Conservation (phyloP, 2,797 vertebrate species). For the Buceros bicornis region DNA sequence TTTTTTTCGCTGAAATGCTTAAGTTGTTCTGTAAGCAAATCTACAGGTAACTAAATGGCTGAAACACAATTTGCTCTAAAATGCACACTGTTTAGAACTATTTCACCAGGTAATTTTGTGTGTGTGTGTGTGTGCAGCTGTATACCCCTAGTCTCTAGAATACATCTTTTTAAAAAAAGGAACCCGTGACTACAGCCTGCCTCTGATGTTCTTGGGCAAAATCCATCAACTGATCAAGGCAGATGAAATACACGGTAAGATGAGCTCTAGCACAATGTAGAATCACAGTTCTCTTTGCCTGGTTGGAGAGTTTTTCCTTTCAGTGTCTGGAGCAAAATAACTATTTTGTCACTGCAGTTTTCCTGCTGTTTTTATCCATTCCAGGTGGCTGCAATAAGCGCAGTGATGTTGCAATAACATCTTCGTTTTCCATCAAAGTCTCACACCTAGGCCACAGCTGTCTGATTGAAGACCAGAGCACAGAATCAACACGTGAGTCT, state of each 20-base stretch:
- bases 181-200: not conserved
- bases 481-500: not conserved
- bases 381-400: not conserved
- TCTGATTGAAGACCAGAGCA: not conserved
- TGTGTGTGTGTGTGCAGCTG: not conserved
- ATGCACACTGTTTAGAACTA: not conserved
- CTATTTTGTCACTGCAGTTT: not conserved
- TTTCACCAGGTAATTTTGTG: not conserved
- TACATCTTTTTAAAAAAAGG: not conserved
- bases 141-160: not conserved
- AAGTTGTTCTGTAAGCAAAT: not conserved
- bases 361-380: not conserved
- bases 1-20: not conserved
- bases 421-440: not conserved
- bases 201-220: not conserved
- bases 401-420: not conserved
- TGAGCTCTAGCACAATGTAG: not conserved
- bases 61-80: not conserved
- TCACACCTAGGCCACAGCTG: not conserved
- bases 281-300: fast-evolving
- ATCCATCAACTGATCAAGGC: not conserved
- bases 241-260: not conserved
- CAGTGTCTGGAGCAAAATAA: not conserved
- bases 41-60: not conserved
- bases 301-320: not conserved